phyloP scores from a whole-genome alignment of 2,797 vertebrate genomes.

The Poliocrania exsul region DNA sequence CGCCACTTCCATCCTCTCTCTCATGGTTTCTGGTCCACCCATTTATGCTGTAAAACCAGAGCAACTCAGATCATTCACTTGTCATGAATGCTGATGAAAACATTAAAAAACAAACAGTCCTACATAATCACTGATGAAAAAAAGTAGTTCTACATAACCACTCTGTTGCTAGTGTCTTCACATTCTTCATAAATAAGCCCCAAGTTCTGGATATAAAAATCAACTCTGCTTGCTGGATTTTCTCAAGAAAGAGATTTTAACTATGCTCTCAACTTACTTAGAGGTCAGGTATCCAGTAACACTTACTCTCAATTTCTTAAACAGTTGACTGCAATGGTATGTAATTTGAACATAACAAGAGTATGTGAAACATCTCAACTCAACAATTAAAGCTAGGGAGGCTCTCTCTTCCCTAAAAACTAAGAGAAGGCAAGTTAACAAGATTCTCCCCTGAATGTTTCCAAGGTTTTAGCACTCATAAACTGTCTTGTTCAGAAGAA shows the following conservation, averaged over 20 bases:
- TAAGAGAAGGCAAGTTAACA: background rate
- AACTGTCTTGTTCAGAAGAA: background rate
- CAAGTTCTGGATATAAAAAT: background rate
- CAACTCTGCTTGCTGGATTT: background rate
- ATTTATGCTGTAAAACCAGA: background rate
- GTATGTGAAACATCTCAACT: background rate
- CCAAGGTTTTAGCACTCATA: background rate
- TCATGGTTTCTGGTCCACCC: background rate
- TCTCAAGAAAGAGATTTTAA: background rate
- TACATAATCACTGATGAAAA: background rate
- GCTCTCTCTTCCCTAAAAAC: background rate
- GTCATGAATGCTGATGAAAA: background rate
- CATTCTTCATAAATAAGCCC: background rate
- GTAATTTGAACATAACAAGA: constrained; percentile 27
- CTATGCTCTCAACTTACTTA: background rate
- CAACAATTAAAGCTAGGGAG: background rate
- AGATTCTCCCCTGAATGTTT: background rate
- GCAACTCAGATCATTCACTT: background rate
- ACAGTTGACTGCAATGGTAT: background rate
- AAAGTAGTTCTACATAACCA: background rate
- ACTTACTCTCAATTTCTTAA: constrained; percentile 19
- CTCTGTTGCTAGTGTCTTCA: rapidly evolving
- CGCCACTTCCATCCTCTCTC: background rate
- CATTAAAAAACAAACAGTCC: background rate
- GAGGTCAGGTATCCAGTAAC: constrained; percentile 32